Evolutionary conservation across 2,113 vertebrate species (phyloP).

Genomic region (Plecturocebus donacophilus): DNA sequence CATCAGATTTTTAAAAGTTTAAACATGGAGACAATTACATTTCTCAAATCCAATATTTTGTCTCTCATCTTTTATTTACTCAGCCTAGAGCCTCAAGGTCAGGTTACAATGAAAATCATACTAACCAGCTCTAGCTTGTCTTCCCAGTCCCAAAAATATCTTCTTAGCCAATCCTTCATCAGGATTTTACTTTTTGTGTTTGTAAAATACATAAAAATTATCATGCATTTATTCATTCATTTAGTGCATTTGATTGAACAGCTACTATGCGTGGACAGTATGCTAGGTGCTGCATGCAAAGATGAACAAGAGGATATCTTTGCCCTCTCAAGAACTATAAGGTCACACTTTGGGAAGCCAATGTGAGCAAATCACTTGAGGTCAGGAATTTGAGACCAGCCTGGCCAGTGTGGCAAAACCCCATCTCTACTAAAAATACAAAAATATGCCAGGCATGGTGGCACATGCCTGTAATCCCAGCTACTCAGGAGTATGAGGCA

Average conservation of each 20-base stretch:
- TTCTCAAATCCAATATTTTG: conserved; percentile 47
- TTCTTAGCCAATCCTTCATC: background rate
- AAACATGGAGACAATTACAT: conserved; percentile 38
- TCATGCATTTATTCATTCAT: background rate
- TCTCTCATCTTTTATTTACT: conserved; percentile 48
- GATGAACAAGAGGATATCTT: background rate
- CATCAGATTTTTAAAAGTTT: background rate
- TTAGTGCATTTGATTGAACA: background rate
- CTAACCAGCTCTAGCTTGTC: background rate
- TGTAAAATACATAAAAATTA: background rate
- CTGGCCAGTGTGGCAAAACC: no score
- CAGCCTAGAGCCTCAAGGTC: background rate
- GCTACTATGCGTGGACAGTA: background rate
- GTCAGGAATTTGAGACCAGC: no score
- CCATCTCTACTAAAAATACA: no score
- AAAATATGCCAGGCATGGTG: no score
- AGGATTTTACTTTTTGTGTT: background rate
- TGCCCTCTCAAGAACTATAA: background rate
- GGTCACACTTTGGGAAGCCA: background rate
- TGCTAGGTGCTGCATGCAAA: background rate
- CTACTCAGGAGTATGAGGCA: no score
- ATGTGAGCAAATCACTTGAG: fast-evolving
- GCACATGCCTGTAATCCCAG: no score
- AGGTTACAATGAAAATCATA: conserved; percentile 56
- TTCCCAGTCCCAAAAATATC: conserved; percentile 3